Conservation (phyloP, 2,888 invertebrate genomes). For the Erpobdella octoculata region DNA sequence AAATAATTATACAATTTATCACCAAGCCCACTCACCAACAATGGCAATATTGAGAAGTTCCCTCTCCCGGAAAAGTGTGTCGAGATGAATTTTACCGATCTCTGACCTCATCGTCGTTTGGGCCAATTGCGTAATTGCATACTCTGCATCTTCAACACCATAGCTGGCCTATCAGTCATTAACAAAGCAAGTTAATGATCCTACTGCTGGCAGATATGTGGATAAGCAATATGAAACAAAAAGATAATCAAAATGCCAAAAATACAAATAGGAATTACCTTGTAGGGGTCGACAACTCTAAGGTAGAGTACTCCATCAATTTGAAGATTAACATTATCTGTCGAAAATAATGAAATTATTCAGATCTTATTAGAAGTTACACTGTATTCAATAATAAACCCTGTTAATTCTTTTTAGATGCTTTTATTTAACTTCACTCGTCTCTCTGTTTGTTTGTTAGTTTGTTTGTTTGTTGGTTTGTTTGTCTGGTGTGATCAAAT, state of each 20-base stretch:
- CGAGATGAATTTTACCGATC: slow-evolving; percentile 89
- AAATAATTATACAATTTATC: background rate
- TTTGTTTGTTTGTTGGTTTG: too few species aligned
- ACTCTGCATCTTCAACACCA: slow-evolving; percentile 97
- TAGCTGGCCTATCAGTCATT: slow-evolving; percentile 65
- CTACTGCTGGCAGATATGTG: too few species aligned
- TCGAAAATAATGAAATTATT: slow-evolving; percentile 39
- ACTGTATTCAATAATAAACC: too few species aligned
- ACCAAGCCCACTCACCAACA: slow-evolving; percentile 57
- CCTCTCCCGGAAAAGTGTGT: slow-evolving; percentile 90
- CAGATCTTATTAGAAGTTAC: too few species aligned
- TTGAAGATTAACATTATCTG: slow-evolving; percentile 88
- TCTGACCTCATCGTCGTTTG: slow-evolving; percentile 99
- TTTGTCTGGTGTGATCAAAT: too few species aligned
- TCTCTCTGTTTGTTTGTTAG: too few species aligned
- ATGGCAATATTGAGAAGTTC: slow-evolving; percentile 89
- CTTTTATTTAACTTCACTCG: too few species aligned
- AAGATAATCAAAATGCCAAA: background rate
- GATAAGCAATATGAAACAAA: background rate
- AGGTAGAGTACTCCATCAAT: slow-evolving; percentile 96
- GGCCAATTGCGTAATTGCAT: slow-evolving; percentile 94
- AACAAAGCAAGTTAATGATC: too few species aligned
- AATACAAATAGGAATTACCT: too few species aligned
- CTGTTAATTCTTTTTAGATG: too few species aligned
- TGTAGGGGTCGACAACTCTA: slow-evolving; percentile 82